phyloP scores from a whole-genome alignment of 2,888 invertebrate species.

The Ichneumon xanthorius region DNA sequence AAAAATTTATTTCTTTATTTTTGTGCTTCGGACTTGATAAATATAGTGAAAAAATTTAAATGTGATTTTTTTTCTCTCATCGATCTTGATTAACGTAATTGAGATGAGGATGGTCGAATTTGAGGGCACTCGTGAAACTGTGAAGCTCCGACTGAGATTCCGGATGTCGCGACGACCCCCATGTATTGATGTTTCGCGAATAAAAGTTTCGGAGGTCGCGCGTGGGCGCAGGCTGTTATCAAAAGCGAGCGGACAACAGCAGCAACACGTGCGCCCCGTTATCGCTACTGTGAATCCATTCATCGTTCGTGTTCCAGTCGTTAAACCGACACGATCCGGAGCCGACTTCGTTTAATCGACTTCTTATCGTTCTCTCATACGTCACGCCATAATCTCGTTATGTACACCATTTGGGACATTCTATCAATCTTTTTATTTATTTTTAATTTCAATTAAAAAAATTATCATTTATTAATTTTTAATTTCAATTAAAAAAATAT shows the following conservation, averaged over 20 bases:
- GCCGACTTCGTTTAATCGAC: constrained; percentile 17
- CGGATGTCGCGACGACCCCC: neutral
- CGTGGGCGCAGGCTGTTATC: neutral
- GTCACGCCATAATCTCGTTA: constrained; percentile 12
- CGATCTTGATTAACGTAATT: neutral
- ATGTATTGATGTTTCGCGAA: neutral
- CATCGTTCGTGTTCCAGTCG: constrained; percentile 32
- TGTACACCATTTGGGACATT: neutral
- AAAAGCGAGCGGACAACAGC: constrained; percentile 11
- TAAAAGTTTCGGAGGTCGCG: constrained; percentile 2
- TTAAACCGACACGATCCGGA: constrained; percentile 38
- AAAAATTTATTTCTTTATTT: no score
- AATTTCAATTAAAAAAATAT: no score
- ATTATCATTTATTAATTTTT: no score
- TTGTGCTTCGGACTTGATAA: no score
- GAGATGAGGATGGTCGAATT: neutral
- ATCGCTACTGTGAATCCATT: constrained; percentile 44
- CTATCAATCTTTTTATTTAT: neutral
- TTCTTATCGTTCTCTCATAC: constrained; percentile 28
- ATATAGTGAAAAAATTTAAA: neutral
- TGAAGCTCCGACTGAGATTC: neutral
- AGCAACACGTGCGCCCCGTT: constrained; percentile 44
- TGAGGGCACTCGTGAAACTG: neutral
- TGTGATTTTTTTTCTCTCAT: neutral
- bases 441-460: neutral